Conservation (phyloP, 2,113 vertebrate species). For the Artemisiospiza belli region DNA sequence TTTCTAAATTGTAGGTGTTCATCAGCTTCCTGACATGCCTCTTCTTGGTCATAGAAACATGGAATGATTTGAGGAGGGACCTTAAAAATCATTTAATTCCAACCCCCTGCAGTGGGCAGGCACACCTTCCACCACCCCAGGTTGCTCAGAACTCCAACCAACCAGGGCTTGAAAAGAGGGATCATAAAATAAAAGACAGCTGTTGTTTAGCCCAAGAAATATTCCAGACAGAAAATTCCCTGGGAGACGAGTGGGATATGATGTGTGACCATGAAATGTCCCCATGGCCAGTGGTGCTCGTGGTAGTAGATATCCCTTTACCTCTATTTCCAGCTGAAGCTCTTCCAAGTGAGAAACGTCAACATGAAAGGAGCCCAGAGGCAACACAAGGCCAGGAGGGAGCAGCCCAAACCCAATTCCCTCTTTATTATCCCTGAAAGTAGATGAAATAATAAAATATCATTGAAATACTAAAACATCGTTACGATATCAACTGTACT, state of each 20-base stretch:
- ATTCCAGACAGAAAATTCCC: not conserved
- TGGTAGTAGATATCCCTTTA: not conserved
- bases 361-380: not conserved
- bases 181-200: not conserved
- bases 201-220: not conserved
- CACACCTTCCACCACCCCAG: not conserved
- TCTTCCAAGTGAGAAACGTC: not conserved
- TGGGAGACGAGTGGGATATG: not conserved
- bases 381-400: not conserved
- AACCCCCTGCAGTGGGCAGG: not conserved
- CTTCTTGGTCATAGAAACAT: not conserved
- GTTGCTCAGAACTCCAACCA: not conserved
- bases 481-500: rapidly evolving
- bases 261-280: not conserved
- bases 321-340: not conserved
- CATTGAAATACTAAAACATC: not conserved
- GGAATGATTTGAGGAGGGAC: not conserved
- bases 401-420: not conserved
- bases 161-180: not conserved
- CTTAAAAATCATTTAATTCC: not conserved
- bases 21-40: not conserved
- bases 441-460: not conserved
- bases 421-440: not conserved
- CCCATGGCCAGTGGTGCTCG: not conserved
- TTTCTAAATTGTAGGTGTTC: not conserved